phyloP scores from a whole-genome alignment of 2,113 vertebrate genomes.

The Vicugna pacos region DNA sequence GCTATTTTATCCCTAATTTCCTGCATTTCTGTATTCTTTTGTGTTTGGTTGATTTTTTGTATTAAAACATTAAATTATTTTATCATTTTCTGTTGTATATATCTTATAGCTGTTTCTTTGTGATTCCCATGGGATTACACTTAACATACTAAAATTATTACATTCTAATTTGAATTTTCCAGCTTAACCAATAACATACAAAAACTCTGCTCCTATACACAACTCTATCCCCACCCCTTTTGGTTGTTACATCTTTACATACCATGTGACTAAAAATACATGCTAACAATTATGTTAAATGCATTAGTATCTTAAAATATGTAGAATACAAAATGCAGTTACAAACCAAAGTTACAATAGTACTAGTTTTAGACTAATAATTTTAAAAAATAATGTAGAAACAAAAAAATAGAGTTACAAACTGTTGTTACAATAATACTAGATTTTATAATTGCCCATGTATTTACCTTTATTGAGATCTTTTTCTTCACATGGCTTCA shows the following conservation, averaged over 20 bases:
- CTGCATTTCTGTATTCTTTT: not conserved
- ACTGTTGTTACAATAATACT: not conserved
- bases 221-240: not conserved
- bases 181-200: not conserved
- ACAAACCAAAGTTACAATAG: not conserved
- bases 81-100: not conserved
- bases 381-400: not conserved
- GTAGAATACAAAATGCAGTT: not conserved
- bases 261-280: not conserved
- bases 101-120: not conserved
- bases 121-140: not conserved
- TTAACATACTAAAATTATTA: not conserved
- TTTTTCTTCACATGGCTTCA: not conserved
- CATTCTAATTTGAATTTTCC: not conserved
- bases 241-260: not conserved
- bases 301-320: not conserved
- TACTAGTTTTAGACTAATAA: not conserved
- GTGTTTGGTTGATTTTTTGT: not conserved
- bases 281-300: not conserved
- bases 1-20: not conserved
- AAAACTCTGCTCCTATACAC: not conserved
- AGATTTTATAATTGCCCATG: not conserved
- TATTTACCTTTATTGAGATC: not conserved
- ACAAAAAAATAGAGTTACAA: not conserved
- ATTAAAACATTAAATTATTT: not conserved